These are phyloP conservation scores for Mnemiopsis leidyi DNA, from an alignment of 37 sponge, comb jelly and placozoan genomes.

Conservation along the genomic window DNA sequence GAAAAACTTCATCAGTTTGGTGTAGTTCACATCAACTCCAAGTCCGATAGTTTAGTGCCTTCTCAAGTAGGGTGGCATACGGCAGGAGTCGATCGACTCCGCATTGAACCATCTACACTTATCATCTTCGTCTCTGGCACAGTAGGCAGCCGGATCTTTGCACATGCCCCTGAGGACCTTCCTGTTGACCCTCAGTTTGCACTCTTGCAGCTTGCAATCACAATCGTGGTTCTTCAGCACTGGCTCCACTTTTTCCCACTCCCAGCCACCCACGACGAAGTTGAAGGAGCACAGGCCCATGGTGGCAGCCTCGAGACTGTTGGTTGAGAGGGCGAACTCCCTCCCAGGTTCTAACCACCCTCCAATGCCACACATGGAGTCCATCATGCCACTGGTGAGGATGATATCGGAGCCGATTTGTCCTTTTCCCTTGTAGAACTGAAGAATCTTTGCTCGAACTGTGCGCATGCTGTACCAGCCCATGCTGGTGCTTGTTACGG, in stretches of 20 bases:
- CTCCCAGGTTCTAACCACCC: not conserved
- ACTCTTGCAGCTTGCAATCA: not conserved
- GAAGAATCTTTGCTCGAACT: not conserved
- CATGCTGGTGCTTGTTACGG: not conserved
- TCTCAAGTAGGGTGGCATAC: not conserved
- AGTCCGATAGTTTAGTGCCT: not conserved
- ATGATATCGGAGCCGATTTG: not conserved
- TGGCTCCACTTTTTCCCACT: not conserved
- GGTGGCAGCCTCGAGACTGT: not conserved
- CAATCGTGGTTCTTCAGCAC: conserved; percentile 58
- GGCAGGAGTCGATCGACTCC: not conserved
- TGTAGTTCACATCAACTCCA: too few species aligned
- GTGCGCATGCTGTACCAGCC: not conserved
- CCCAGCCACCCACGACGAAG: not conserved
- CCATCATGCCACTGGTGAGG: not conserved
- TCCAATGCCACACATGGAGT: conserved; percentile 60
- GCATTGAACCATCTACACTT: conserved; percentile 26
- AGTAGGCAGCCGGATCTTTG: not conserved
- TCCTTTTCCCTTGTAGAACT: not conserved
- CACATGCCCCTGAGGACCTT: not conserved
- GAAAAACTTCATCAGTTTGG: too few species aligned
- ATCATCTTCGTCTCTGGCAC: not conserved
- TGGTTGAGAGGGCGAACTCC: not conserved
- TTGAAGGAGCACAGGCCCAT: conserved; percentile 9
- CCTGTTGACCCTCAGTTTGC: not conserved